A percentile compares a stretch with the other conserved stretches of the same genome.
phyloP scores from a whole-genome alignment of 2,888 invertebrate genomes.

The Drosophila rubida region DNA sequence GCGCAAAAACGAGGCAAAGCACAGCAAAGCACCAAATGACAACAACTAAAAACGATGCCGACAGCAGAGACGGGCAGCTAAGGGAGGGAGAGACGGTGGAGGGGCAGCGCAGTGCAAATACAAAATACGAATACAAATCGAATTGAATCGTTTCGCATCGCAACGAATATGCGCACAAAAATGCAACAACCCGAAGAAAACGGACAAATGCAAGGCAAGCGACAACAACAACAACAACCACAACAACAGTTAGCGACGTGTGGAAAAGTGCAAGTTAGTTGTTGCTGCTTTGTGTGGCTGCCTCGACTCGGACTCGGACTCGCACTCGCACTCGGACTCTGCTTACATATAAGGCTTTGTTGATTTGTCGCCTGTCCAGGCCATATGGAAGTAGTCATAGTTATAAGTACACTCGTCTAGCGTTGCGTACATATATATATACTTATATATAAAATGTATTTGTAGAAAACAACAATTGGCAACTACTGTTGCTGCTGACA shows the following conservation, averaged over 20 bases:
- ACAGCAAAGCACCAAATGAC: slow-evolving; percentile 21
- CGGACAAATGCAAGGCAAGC: slow-evolving; percentile 66
- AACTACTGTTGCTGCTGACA: slow-evolving; percentile 46
- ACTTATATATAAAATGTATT: neutral
- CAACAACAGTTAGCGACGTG: slow-evolving; percentile 35
- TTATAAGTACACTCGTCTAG: neutral
- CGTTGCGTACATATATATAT: neutral
- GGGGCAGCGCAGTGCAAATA: slow-evolving; percentile 40
- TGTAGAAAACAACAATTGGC: slow-evolving; percentile 21
- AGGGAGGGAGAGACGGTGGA: neutral
- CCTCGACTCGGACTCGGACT: slow-evolving; percentile 47
- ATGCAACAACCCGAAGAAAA: slow-evolving; percentile 56
- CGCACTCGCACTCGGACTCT: slow-evolving; percentile 34
- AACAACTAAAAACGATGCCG: slow-evolving; percentile 44
- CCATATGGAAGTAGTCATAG: slow-evolving; percentile 9
- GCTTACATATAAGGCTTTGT: slow-evolving; percentile 50
- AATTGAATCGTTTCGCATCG: slow-evolving; percentile 24
- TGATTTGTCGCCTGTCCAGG: slow-evolving; percentile 24
- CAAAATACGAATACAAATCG: slow-evolving; percentile 43
- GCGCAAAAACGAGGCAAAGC: slow-evolving; percentile 37
- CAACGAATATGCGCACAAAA: slow-evolving; percentile 23
- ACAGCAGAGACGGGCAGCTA: slow-evolving; percentile 5
- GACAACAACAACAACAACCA: slow-evolving; percentile 28
- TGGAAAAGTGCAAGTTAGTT: slow-evolving; percentile 70
- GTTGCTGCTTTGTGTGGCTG: slow-evolving; percentile 25